Evolutionary conservation across 2,797 vertebrate species (phyloP).

Genomic region (Mus spretus): DNA sequence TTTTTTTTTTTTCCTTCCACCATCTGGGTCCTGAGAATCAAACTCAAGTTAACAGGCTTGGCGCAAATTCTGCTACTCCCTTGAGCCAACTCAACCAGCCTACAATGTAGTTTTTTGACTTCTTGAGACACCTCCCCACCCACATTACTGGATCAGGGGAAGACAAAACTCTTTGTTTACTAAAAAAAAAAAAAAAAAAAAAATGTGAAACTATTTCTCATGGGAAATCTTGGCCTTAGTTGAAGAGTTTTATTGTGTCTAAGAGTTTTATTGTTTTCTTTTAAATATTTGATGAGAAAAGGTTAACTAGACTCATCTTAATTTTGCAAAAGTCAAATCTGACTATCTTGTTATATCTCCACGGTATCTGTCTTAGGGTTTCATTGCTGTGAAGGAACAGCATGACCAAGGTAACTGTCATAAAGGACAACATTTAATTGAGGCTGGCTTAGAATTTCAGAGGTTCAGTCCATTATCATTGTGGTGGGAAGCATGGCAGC

Average conservation of each 20-base stretch:
- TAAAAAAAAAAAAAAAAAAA: background rate
- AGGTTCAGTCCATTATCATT: background rate
- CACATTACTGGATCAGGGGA: background rate
- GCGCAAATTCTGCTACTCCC: no score
- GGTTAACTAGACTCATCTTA: background rate
- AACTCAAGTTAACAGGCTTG: background rate
- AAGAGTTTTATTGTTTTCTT: background rate
- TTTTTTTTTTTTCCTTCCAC: background rate
- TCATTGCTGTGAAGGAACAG: background rate
- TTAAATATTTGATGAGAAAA: background rate
- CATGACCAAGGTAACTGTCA: background rate
- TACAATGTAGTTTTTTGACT: background rate
- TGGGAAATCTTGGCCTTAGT: background rate
- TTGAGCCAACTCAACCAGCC: background rate
- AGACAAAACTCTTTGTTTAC: constrained; percentile 11
- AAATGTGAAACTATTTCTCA: constrained; percentile 47
- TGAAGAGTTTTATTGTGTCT: background rate
- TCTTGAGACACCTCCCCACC: background rate
- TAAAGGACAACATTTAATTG: background rate
- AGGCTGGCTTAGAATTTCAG: background rate
- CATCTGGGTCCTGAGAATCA: background rate
- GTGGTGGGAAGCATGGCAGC: background rate
- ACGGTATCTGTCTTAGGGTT: background rate
- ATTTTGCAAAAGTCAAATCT: background rate
- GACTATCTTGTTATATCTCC: background rate